A percentile compares a stretch with the other conserved stretches of the same genome.
phyloP scores from a whole-genome alignment of 2,113 vertebrate genomes.

The Hemicordylus capensis region DNA sequence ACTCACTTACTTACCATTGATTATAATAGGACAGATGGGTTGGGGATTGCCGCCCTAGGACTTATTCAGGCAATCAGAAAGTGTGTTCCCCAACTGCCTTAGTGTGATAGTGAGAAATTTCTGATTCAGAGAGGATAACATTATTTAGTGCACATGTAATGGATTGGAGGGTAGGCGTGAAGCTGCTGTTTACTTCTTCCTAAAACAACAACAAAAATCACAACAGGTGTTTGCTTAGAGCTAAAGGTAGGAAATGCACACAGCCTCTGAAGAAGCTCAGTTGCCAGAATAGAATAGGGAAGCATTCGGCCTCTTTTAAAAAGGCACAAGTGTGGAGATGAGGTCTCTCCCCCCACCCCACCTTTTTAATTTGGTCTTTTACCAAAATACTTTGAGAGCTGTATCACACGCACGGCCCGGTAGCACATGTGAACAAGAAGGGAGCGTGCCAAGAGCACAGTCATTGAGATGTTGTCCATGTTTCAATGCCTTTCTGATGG shows the following conservation, averaged over 20 bases:
- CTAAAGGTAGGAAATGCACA: neutral
- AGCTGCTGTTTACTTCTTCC: neutral
- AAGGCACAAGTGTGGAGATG: neutral
- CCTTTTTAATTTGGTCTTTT: too few species aligned
- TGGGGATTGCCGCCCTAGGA: neutral
- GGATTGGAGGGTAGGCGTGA: too few species aligned
- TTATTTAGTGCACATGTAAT: too few species aligned
- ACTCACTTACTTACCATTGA: neutral
- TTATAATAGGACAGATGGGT: neutral
- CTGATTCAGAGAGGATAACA: neutral
- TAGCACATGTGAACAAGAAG: too few species aligned
- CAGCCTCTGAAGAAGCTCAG: neutral
- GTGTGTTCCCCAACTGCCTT: neutral
- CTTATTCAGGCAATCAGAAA: neutral
- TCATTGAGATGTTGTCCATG: too few species aligned
- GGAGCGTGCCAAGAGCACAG: too few species aligned
- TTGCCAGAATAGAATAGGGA: neutral
- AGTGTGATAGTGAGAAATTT: conserved; percentile 23
- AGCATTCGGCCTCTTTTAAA: neutral
- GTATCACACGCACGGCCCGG: too few species aligned
- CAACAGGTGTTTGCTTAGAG: neutral
- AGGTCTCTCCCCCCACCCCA: too few species aligned
- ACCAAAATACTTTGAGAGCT: too few species aligned
- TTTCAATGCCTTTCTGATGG: too few species aligned
- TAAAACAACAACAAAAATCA: neutral